These are phyloP conservation scores for Ditylenchus weischeri DNA, from an alignment of 2,888 invertebrate species.

Conservation along the genomic window DNA sequence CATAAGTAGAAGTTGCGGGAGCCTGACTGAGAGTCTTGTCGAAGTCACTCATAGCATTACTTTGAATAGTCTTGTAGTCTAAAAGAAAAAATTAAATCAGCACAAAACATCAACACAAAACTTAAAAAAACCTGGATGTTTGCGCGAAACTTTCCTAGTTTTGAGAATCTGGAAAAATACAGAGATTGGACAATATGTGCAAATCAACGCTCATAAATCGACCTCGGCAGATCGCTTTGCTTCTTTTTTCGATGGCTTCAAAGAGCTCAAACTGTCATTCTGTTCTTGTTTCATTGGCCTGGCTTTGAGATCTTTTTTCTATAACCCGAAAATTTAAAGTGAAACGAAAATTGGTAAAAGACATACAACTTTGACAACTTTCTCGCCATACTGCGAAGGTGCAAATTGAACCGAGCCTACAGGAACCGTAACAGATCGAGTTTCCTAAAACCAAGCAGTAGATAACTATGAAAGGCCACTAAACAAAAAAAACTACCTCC, in stretches of 20 bases:
- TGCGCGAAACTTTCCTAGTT: not conserved
- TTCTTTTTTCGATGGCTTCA: constrained; percentile 1
- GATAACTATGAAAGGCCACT: too few species aligned
- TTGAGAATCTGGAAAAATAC: not conserved
- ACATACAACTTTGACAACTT: too few species aligned
- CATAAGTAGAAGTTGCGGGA: not conserved
- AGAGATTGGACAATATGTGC: not conserved
- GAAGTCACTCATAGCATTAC: not conserved
- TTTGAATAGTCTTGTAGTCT: constrained; percentile 8
- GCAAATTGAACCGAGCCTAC: too few species aligned
- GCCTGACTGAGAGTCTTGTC: not conserved
- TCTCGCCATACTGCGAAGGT: too few species aligned
- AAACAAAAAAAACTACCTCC: too few species aligned
- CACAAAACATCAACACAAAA: not conserved
- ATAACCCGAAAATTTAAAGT: too few species aligned
- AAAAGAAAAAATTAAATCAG: not conserved
- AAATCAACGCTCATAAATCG: not conserved
- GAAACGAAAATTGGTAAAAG: too few species aligned
- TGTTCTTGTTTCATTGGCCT: too few species aligned
- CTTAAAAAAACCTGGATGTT: not conserved
- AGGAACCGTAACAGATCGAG: too few species aligned
- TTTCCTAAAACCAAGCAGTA: too few species aligned
- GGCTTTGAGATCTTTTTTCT: too few species aligned
- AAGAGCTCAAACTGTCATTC: too few species aligned
- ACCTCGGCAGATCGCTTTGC: constrained; percentile 9